A percentile compares a stretch with the other conserved stretches of the same genome.
Evolutionary conservation across 2,888 invertebrate species (phyloP).

Genomic region (Agriopis leucophaearia): DNA sequence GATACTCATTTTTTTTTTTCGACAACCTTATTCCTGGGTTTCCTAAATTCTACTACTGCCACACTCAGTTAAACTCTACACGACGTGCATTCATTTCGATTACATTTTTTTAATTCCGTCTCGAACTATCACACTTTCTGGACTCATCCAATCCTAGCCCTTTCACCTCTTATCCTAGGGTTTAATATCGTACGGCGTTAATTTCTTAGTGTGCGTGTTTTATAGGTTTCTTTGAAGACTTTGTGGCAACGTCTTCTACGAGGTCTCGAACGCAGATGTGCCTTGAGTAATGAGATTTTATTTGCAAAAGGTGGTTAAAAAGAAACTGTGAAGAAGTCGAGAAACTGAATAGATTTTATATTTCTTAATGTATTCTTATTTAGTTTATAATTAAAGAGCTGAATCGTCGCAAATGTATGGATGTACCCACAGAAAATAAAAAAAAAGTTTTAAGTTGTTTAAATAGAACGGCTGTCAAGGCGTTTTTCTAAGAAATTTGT

Average conservation of each 20-base stretch:
- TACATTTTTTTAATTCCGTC: slow-evolving; percentile 62
- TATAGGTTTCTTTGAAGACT: slow-evolving; percentile 67
- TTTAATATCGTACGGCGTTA: slow-evolving; percentile 40
- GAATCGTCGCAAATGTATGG: too few species aligned
- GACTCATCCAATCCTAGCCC: slow-evolving; percentile 41
- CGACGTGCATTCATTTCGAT: slow-evolving; percentile 83
- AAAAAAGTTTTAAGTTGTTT: too few species aligned
- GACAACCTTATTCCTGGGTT: too few species aligned
- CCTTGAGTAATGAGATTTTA: slow-evolving; percentile 74
- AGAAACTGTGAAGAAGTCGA: slow-evolving; percentile 24
- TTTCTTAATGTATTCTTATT: background rate
- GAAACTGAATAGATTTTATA: slow-evolving; percentile 11
- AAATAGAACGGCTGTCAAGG: too few species aligned
- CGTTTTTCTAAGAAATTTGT: too few species aligned
- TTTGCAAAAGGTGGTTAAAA: slow-evolving; percentile 55
- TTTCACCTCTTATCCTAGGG: slow-evolving; percentile 34
- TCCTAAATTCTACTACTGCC: slow-evolving; percentile 8
- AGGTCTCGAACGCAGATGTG: slow-evolving; percentile 71
- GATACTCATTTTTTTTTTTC: too few species aligned
- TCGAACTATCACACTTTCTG: slow-evolving; percentile 57
- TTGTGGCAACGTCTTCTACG: slow-evolving; percentile 56
- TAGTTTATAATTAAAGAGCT: background rate
- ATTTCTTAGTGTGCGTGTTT: slow-evolving; percentile 46
- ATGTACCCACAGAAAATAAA: too few species aligned
- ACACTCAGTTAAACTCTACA: slow-evolving; percentile 17